Conservation (phyloP, 2,113 vertebrate species). For the Antigone vipio region DNA sequence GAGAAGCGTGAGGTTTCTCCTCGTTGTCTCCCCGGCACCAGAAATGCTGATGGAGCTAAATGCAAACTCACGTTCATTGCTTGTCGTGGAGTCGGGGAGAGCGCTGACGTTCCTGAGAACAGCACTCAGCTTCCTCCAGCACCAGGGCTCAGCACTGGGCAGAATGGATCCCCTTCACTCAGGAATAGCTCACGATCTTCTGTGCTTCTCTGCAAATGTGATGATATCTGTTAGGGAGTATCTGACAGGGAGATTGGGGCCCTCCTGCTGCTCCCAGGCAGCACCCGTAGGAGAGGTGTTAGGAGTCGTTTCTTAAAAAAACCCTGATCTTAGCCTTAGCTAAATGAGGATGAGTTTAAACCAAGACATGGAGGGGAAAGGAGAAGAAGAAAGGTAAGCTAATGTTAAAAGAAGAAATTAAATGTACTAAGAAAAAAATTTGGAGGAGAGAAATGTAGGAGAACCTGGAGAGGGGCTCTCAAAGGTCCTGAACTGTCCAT, state of each 20-base stretch:
- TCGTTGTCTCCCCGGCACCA: not conserved
- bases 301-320: not conserved
- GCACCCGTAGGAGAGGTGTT: not conserved
- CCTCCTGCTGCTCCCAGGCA: not conserved
- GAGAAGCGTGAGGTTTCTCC: not conserved
- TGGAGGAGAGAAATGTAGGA: not conserved
- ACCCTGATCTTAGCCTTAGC: not conserved
- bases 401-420: not conserved
- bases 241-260: not conserved
- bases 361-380: not conserved
- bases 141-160: not conserved
- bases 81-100: not conserved
- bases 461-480: not conserved
- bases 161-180: not conserved
- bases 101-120: not conserved
- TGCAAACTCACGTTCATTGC: not conserved
- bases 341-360: not conserved
- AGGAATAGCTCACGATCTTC: not conserved
- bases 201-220: not conserved
- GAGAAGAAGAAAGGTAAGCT: not conserved
- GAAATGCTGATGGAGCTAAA: not conserved
- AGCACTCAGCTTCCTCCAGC: not conserved
- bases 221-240: not conserved
- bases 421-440: not conserved
- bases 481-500: not conserved